Conservation (phyloP, 2,888 invertebrate genomes). For the Kuschelorhynchus macadamiae region DNA sequence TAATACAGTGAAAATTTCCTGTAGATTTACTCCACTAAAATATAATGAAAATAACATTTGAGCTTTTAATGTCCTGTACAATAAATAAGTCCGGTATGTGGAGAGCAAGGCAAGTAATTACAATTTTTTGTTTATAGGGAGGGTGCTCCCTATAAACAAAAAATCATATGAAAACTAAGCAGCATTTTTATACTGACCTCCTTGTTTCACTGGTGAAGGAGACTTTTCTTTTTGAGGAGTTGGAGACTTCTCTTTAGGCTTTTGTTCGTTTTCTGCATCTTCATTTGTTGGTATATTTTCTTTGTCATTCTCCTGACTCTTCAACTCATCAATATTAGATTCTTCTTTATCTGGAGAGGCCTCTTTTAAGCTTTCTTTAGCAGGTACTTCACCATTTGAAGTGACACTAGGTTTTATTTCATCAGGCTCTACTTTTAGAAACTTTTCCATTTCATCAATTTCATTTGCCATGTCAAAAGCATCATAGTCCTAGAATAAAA, state of each 20-base stretch:
- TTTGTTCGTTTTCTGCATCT: conserved; percentile 6
- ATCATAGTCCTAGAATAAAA: conserved; percentile 87
- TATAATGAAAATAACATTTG: too few relatives aligned
- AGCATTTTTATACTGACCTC: too few relatives aligned
- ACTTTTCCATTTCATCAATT: conserved; percentile 89
- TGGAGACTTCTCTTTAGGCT: conserved; percentile 25
- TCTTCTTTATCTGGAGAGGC: conserved; percentile 46
- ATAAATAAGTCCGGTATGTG: too few relatives aligned
- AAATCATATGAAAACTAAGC: too few relatives aligned
- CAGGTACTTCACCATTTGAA: conserved; percentile 57
- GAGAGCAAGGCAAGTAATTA: too few relatives aligned
- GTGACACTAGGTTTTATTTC: conserved; percentile 71
- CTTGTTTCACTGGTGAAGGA: too few relatives aligned
- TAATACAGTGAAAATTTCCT: too few relatives aligned
- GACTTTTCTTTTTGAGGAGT: conserved; percentile 24
- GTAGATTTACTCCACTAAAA: too few relatives aligned
- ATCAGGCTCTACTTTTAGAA: conserved; percentile 81
- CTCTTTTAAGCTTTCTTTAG: conserved; percentile 52
- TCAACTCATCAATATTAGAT: conserved; percentile 61
- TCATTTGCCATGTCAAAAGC: conserved; percentile 93
- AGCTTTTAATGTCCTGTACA: too few relatives aligned
- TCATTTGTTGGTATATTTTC: not conserved
- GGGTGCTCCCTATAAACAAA: too few relatives aligned
- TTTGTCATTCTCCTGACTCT: conserved; percentile 57
- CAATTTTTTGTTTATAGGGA: too few relatives aligned